These are phyloP conservation scores for Bos javanicus DNA, from an alignment of 2,113 vertebrate species.

Conservation along the genomic window DNA sequence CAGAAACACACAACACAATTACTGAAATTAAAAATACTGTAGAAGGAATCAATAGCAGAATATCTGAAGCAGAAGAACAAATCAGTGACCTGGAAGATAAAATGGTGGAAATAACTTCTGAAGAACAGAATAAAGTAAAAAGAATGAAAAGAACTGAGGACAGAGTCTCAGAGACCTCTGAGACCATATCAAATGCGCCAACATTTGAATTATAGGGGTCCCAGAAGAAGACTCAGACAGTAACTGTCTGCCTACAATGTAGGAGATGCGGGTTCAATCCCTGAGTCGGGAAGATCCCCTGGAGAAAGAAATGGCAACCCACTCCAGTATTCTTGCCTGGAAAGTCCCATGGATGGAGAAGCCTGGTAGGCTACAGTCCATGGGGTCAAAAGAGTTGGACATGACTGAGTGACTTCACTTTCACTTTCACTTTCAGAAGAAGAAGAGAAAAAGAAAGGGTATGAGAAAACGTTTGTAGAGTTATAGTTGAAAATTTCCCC, in stretches of 20 bases:
- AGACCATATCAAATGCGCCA: neutral
- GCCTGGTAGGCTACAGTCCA: too few relatives aligned
- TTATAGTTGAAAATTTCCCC: neutral
- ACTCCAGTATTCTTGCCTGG: too few relatives aligned
- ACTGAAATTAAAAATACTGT: neutral
- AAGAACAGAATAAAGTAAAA: neutral
- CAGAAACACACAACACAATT: neutral
- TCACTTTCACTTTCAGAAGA: neutral
- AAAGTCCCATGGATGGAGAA: too few relatives aligned
- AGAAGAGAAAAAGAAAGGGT: neutral
- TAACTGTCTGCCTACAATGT: too few relatives aligned
- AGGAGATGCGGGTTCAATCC: too few relatives aligned
- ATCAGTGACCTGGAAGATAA: neutral
- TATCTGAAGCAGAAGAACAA: neutral
- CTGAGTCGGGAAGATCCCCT: too few relatives aligned
- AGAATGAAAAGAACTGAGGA: neutral
- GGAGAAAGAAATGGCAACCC: too few relatives aligned
- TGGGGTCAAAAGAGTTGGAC: too few relatives aligned
- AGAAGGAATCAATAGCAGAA: neutral
- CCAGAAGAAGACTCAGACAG: neutral
- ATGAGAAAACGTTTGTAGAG: neutral
- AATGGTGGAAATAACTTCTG: neutral
- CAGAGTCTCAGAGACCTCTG: neutral
- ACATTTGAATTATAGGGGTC: neutral
- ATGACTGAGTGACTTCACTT: too few relatives aligned